phyloP scores from a whole-genome alignment of 2,113 vertebrate species.

The Aviceda subcristata region DNA sequence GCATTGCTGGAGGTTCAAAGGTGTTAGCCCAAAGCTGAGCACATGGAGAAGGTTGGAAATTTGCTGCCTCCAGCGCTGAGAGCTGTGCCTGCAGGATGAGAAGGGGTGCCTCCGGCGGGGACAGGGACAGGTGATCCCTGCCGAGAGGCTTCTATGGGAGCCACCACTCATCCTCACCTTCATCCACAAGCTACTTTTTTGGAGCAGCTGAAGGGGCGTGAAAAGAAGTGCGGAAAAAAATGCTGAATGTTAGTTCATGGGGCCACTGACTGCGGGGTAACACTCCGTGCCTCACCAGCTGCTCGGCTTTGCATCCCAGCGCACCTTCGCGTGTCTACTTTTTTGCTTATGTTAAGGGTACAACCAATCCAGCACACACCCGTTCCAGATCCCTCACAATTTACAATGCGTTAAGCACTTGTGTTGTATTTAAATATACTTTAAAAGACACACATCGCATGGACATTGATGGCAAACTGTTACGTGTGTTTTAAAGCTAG shows the following conservation, averaged over 20 bases:
- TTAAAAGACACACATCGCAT: neutral
- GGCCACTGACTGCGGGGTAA: fast-evolving
- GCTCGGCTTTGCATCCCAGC: neutral
- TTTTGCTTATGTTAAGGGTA: neutral
- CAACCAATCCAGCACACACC: neutral
- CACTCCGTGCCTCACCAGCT: neutral
- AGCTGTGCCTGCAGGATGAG: neutral
- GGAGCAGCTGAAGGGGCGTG: neutral
- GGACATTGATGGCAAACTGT: neutral
- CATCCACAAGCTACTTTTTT: neutral
- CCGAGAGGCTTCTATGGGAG: neutral
- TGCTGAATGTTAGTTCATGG: neutral
- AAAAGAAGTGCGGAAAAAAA: neutral
- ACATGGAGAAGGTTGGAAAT: fast-evolving
- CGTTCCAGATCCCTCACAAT: neutral
- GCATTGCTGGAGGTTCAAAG: neutral
- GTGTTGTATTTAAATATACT: neutral
- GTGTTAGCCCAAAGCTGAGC: neutral
- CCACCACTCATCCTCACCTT: neutral
- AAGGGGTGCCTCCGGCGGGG: neutral
- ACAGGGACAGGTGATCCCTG: neutral
- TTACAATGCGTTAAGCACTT: neutral
- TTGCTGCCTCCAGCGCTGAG: neutral
- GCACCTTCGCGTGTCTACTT: fast-evolving
- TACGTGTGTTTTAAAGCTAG: neutral